A percentile compares a stretch with the other conserved stretches of the same genome.
Evolutionary conservation across 2,797 vertebrate genomes (phyloP).

Genomic region (Anguilla anguilla): DNA sequence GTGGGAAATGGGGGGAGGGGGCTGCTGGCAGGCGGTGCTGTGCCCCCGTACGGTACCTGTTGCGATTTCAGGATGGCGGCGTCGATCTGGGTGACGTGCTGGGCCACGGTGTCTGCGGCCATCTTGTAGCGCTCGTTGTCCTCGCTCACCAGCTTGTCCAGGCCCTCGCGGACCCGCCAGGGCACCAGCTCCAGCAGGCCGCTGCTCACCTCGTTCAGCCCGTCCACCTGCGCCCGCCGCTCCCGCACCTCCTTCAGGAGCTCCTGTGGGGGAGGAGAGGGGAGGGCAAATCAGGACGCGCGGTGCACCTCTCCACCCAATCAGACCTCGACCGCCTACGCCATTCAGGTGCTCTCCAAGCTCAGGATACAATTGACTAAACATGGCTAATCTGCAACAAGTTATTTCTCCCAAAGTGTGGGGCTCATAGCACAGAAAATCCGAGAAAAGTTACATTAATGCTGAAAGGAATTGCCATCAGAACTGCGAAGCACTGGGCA

Average conservation of each 20-base stretch:
- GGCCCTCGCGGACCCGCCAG: conserved; percentile 89
- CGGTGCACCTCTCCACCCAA: not conserved
- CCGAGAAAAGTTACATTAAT: not conserved
- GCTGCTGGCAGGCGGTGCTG: not conserved
- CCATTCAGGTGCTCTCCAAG: not conserved
- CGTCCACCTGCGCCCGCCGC: conserved; percentile 81
- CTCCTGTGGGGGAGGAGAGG: conserved; percentile 66
- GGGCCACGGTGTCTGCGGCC: conserved; percentile 77
- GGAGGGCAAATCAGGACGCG: not conserved
- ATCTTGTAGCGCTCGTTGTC: conserved; percentile 86
- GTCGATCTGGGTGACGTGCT: conserved; percentile 87
- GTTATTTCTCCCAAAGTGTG: not conserved
- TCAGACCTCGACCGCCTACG: not conserved
- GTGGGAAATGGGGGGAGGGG: not conserved
- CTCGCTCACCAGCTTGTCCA: conserved; percentile 88
- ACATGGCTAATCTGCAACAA: not conserved
- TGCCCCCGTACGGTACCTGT: conserved; percentile 75
- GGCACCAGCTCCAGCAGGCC: conserved; percentile 92
- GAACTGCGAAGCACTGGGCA: not conserved
- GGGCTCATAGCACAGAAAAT: not conserved
- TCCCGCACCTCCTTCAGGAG: conserved; percentile 83
- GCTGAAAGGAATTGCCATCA: not conserved
- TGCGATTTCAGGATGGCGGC: conserved; percentile 89
- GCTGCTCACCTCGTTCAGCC: conserved; percentile 87
- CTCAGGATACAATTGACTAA: not conserved